Conservation (phyloP, 2,888 invertebrate genomes). For the Athalia circularis region DNA sequence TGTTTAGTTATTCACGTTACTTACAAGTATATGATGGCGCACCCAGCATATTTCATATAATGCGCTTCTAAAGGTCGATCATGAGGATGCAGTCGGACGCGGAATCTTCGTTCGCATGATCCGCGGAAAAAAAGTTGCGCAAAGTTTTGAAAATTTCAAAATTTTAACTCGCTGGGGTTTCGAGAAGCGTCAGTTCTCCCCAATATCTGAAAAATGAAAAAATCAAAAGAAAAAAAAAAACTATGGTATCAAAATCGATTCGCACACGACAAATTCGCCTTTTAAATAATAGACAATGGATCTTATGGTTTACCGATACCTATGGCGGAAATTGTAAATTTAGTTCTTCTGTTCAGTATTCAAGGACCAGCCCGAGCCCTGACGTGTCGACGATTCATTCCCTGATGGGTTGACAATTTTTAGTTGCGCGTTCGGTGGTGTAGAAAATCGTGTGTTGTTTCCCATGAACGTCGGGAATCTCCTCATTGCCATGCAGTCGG, state of each 20-base stretch:
- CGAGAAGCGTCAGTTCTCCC: background rate
- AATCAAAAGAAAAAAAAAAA: too few species aligned
- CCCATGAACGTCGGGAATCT: slow-evolving; percentile 45
- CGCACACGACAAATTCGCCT: slow-evolving; percentile 13
- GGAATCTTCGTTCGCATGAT: background rate
- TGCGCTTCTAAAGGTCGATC: slow-evolving; percentile 9
- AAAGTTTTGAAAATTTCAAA: too few species aligned
- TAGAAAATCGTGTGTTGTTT: slow-evolving; percentile 42
- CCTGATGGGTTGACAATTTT: slow-evolving; percentile 45
- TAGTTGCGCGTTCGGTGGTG: slow-evolving; percentile 32
- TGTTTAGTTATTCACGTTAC: slow-evolving; percentile 35
- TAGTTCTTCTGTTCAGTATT: slow-evolving; percentile 44
- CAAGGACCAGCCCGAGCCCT: slow-evolving; percentile 40
- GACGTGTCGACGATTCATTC: slow-evolving; percentile 26
- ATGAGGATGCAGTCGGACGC: background rate
- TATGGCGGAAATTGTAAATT: slow-evolving; percentile 43
- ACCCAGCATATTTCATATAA: slow-evolving; percentile 26
- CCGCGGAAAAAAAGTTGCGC: background rate
- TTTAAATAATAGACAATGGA: too few species aligned
- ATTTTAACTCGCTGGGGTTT: too few species aligned
- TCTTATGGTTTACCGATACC: too few species aligned
- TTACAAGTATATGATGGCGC: background rate
- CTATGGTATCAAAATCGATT: background rate
- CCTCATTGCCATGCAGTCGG: slow-evolving; percentile 61
- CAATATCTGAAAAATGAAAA: too few species aligned